Evolutionary conservation across 2,113 vertebrate genomes (phyloP).

Genomic region (Bathybates hornii): DNA sequence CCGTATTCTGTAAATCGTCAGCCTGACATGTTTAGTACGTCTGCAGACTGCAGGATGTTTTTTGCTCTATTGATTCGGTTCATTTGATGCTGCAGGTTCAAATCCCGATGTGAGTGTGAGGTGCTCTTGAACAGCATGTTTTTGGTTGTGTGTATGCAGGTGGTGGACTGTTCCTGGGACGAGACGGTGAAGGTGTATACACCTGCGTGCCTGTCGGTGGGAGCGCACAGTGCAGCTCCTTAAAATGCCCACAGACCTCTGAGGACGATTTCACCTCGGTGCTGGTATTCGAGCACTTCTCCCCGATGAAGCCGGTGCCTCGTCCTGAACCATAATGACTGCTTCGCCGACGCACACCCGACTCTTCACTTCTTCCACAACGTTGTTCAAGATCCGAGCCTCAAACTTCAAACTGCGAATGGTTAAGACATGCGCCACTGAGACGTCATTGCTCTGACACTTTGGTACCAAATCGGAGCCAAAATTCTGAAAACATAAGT

Average conservation of each 20-base stretch:
- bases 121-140: not conserved
- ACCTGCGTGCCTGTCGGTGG: constrained; percentile 73
- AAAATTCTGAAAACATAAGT: not conserved
- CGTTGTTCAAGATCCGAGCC: not conserved
- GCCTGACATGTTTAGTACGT: not conserved
- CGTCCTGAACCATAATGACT: not conserved
- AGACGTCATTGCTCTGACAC: not conserved
- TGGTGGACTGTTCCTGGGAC: constrained; percentile 96
- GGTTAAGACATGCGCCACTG: not conserved
- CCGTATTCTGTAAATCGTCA: not conserved
- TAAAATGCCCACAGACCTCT: not conserved
- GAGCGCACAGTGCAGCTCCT: not conserved
- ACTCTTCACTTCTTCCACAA: not conserved
- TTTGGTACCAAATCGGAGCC: not conserved
- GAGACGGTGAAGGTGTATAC: constrained; percentile 92
- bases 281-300: not conserved
- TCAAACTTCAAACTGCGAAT: not conserved
- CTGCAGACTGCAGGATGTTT: not conserved
- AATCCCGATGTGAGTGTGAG: not conserved
- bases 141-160: constrained; percentile 69
- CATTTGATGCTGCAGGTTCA: not conserved
- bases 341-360: not conserved
- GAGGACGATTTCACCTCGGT: not conserved
- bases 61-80: not conserved
- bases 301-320: not conserved